These are phyloP conservation scores for Lethenteron camtschaticum DNA, from an alignment of 2,113 vertebrate species.

Conservation along the genomic window DNA sequence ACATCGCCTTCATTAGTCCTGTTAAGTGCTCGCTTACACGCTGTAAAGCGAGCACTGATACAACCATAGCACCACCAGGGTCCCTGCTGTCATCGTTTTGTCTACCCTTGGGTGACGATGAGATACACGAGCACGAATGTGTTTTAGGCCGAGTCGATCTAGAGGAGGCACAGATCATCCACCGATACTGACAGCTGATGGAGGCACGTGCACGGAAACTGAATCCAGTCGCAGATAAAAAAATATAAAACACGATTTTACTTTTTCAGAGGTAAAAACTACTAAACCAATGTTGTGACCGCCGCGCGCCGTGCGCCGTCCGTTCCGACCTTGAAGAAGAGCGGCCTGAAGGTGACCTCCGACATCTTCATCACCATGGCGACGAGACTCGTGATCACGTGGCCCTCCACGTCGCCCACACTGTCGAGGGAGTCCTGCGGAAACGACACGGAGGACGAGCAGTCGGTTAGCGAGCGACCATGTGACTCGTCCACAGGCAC, in stretches of 20 bases:
- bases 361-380: constrained; percentile 86
- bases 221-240: constrained; percentile 1
- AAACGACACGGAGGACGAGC: constrained; percentile 9
- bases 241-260: background rate
- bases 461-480: too few relatives aligned
- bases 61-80: too few relatives aligned
- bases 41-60: too few relatives aligned
- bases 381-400: constrained; percentile 48
- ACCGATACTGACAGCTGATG: constrained; percentile 7
- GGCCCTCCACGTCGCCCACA: constrained; percentile 34
- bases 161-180: background rate
- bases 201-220: background rate
- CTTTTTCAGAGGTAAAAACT: background rate
- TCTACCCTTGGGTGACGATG: too few relatives aligned
- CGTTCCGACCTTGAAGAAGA: constrained; percentile 71
- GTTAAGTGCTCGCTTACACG: too few relatives aligned
- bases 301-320: background rate
- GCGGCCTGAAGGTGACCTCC: constrained; percentile 66
- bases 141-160: too few relatives aligned
- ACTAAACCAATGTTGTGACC: background rate
- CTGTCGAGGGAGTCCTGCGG: constrained; percentile 43
- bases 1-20: too few relatives aligned
- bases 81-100: too few relatives aligned
- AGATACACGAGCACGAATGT: too few relatives aligned
- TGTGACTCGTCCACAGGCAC: too few relatives aligned